Base-by-base conservation (phyloP, 2,888 invertebrate species). In the Drosophila neonasuta region DNA sequence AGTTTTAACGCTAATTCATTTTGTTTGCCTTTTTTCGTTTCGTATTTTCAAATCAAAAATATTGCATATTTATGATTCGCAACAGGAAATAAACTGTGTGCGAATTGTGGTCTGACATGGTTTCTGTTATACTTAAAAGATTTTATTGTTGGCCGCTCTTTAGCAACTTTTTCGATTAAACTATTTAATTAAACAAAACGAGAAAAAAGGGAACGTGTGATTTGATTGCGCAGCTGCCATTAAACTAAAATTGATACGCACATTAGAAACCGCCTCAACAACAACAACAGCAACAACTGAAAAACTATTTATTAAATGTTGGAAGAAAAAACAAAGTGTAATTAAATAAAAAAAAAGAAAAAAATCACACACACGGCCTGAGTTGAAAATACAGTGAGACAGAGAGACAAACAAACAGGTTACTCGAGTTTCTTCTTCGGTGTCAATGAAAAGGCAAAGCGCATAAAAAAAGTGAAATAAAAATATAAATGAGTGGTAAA, bases 351-450 rank as follows among this genome's bases (percentile, higher is more conserved):
- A 45, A 20, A 36, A 45, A 45, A 30, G 2, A 45, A 13, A 24
- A 24, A n/a, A 17, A 17, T 20, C 32, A 13, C 51, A 41, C 29
- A 51, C 42, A 51, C 11, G 24, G 34, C 42, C 6, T 20, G 55
- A 44, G 55, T 44, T 55, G 50, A 55, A 52, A 11, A 55, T 3
- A 62, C 30, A 71, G 17, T 48, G n/a, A 58, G 50, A 52, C 59
- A 48, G 49, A 34, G 75, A 79, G 61, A 68, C 63, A 72, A 76
- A 72, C 78, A 82, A 83, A 86, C 83, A 71, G 83, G 83, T 83
- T 86, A 77, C 87, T 85, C 87, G 77, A 70, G 83, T 86, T 83
- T 86, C 87, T 71, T 83, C 87, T 83, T 79, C 80, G 78, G 61
- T 86, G 85, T 83, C 83, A 86, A 84, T 86, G 85, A 84, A 86